Evolutionary conservation across 2,888 invertebrate species (phyloP).

Genomic region (Drosophila mettleri): DNA sequence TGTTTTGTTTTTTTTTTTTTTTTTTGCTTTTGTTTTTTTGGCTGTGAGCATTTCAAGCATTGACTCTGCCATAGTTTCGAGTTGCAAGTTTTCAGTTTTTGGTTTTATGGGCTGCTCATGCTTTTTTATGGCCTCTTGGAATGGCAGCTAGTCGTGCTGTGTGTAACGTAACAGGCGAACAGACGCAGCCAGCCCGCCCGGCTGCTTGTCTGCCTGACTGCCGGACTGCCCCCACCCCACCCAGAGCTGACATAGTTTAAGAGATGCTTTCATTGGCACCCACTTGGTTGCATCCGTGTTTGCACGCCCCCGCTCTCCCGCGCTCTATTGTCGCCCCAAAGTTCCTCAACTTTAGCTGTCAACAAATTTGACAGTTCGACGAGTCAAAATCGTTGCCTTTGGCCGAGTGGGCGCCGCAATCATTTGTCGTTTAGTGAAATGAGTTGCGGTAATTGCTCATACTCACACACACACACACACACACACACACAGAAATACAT

Average conservation of each 20-base stretch:
- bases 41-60: constrained; percentile 35
- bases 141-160: constrained; percentile 41
- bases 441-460: constrained; percentile 69
- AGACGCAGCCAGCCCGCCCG: neutral
- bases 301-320: neutral
- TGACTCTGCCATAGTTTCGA: constrained; percentile 42
- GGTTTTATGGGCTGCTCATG: constrained; percentile 55
- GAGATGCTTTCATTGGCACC: constrained; percentile 54
- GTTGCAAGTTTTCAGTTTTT: constrained; percentile 44
- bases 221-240: constrained; percentile 7
- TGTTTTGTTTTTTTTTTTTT: constrained; percentile 1
- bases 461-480: constrained; percentile 15
- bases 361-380: constrained; percentile 75
- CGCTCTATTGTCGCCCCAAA: neutral
- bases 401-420: constrained; percentile 50
- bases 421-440: constrained; percentile 71
- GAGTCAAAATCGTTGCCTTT: constrained; percentile 31
- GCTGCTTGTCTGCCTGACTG: neutral
- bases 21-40: constrained; percentile 5
- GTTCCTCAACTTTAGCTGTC: constrained; percentile 60
- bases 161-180: constrained; percentile 3
- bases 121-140: constrained; percentile 53
- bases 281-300: constrained; percentile 24
- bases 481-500: constrained; percentile 9
- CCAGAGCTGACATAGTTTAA: constrained; percentile 50